A percentile compares a stretch with the other conserved stretches of the same genome.
These are phyloP conservation scores for Mythimna lalbum DNA, from an alignment of 2,888 invertebrate species.

Conservation along the genomic window DNA sequence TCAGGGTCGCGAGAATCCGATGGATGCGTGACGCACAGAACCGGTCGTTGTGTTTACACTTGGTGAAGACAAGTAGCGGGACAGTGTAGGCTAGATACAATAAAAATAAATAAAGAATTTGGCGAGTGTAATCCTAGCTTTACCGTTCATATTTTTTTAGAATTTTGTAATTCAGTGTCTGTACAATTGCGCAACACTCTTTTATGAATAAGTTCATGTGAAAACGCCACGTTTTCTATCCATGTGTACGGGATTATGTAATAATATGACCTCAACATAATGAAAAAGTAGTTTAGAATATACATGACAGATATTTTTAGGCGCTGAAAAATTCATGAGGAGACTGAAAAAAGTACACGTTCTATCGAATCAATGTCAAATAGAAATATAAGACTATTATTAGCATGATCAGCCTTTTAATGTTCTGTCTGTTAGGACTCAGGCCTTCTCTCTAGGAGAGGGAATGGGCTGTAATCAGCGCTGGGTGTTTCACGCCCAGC, in stretches of 20 bases:
- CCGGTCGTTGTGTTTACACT: no score
- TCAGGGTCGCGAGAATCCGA: no score
- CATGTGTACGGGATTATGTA: constrained; percentile 20
- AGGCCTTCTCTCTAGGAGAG: background rate
- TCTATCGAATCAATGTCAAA: background rate
- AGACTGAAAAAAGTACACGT: constrained; percentile 4
- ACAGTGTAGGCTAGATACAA: no score
- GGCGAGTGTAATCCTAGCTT: background rate
- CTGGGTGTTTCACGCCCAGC: no score
- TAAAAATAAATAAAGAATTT: background rate
- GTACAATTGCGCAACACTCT: constrained; percentile 31
- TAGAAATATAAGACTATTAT: background rate
- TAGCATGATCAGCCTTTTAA: background rate
- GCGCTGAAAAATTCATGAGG: constrained; percentile 37
- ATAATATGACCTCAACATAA: constrained; percentile 38
- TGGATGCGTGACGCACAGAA: no score
- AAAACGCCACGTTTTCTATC: constrained; percentile 19
- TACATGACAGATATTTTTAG: constrained; percentile 15
- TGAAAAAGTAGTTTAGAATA: constrained; percentile 32
- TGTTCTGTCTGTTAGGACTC: background rate
- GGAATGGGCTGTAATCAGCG: background rate
- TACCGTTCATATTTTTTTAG: background rate
- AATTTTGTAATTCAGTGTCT: background rate
- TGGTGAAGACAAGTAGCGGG: no score
- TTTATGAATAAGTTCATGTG: constrained; percentile 9